Evolutionary conservation across 2,113 vertebrate genomes (phyloP), one percentile per base, ranked within the genome.

Genomic region (Empidonax traillii): DNA sequence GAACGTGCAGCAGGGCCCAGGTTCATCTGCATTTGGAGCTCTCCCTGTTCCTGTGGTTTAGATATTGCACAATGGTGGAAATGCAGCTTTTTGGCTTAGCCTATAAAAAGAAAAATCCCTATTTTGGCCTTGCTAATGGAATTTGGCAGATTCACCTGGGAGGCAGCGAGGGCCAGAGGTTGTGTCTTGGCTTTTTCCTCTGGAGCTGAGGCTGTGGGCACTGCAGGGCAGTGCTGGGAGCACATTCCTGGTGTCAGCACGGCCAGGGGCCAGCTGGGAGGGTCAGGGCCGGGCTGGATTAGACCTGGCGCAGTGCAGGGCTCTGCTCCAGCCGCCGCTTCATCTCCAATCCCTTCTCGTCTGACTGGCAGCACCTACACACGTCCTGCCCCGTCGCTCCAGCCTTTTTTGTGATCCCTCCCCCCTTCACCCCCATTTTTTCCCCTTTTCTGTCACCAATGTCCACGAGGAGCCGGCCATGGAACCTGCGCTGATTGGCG

Each of bases 231-330:
- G 85, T 53, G 51, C 66, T 33, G 56, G 31, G 62, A 49, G 31
- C 89, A 46, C 98, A 98, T 98, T 98, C 98, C 97, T 98, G 92
- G 21, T 98, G 98, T 98, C 98, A 98, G 97, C 96, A 59, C 83
- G 96, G 98, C 98, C 97, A 98, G 98, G 72, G 98, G 97, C 98
- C 98, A 99, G 98, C 98, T 98, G 98, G 98, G 95, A 96, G 96
- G 96, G 55, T 94, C 85, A 95, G 94, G 84, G 95, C 95, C 27
- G 72, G 90, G 22, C 94, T 92, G 97, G 98, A 98, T 99, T 98
- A 98, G 91, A 51, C 79, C 97, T 97, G 93, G 91, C 96, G 53
- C 76, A 49, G 93, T 82, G 90, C 89, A 95, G 94, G 91, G 75
- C 94, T 97, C 97, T 90, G 46, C 69, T 90, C 87, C 93, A 95